phyloP scores from a whole-genome alignment of 2,113 vertebrate species.

The Vulpes ferrilata region DNA sequence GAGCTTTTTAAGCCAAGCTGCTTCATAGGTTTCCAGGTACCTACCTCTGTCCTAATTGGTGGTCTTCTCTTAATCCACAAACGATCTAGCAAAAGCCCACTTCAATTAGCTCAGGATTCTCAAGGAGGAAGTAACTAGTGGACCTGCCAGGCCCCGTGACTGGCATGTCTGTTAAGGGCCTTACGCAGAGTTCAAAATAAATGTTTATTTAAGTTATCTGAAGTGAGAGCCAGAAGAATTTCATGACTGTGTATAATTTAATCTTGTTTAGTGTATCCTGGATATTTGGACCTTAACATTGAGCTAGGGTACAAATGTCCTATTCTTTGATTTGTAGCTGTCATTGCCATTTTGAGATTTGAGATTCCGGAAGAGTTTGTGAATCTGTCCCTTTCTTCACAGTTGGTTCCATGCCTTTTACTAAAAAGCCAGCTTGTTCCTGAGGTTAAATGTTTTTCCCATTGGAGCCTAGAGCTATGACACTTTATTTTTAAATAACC shows the following conservation, averaged over 20 bases:
- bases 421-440: not conserved
- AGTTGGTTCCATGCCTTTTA: not conserved
- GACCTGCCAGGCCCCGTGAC: no score
- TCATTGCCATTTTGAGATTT: not conserved
- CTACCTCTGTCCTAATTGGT: not conserved
- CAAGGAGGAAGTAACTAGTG: not conserved
- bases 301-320: not conserved
- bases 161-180: not conserved
- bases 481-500: not conserved
- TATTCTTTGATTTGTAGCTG: constrained; percentile 1
- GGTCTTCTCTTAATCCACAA: not conserved
- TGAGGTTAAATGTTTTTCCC: not conserved
- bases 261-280: not conserved
- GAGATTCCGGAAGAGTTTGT: not conserved
- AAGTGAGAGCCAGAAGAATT: not conserved
- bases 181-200: not conserved
- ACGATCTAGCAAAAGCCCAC: not conserved
- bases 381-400: not conserved
- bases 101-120: not conserved
- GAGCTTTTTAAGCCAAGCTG: not conserved
- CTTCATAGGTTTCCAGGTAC: not conserved
- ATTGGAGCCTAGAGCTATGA: not conserved
- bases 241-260: not conserved
- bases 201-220: not conserved
- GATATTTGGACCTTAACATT: not conserved